Conservation (phyloP, 2,113 vertebrate genomes). For the Excalfactoria chinensis region DNA sequence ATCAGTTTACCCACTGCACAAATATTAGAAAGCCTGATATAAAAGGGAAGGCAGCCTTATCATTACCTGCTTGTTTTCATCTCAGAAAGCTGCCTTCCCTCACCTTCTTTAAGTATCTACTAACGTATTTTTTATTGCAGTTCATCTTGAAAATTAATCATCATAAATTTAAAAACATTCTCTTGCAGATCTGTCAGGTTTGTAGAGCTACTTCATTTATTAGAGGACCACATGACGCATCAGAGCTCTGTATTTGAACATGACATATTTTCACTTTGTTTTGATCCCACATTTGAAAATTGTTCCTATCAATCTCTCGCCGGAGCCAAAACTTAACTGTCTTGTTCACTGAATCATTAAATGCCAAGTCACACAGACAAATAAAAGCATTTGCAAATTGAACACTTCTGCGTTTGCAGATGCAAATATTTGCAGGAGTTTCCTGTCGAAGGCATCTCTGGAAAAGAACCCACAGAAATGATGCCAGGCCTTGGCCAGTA, state of each 20-base stretch:
- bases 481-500: background rate
- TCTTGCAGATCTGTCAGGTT: constrained; percentile 75
- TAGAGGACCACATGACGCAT: constrained; percentile 72
- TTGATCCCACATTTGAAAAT: constrained; percentile 80
- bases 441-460: background rate
- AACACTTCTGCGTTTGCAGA: background rate
- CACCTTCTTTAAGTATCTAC: constrained; percentile 67
- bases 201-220: constrained; percentile 74
- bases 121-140: constrained; percentile 66
- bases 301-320: constrained; percentile 79
- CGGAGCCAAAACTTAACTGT: constrained; percentile 73
- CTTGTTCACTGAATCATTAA: constrained; percentile 79
- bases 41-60: constrained; percentile 53
- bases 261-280: constrained; percentile 81
- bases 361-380: constrained; percentile 72
- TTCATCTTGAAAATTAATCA: constrained; percentile 81
- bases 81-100: constrained; percentile 36
- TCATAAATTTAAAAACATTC: constrained; percentile 77
- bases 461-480: background rate
- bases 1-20: constrained; percentile 8
- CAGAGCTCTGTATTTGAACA: constrained; percentile 76
- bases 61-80: constrained; percentile 51
- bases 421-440: constrained; percentile 34
- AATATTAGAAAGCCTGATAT: background rate
- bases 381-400: constrained; percentile 63